A percentile compares a stretch with the other conserved stretches of the same genome.
Evolutionary conservation across 2,113 vertebrate genomes (phyloP).

Genomic region (Hypanus sabinus): DNA sequence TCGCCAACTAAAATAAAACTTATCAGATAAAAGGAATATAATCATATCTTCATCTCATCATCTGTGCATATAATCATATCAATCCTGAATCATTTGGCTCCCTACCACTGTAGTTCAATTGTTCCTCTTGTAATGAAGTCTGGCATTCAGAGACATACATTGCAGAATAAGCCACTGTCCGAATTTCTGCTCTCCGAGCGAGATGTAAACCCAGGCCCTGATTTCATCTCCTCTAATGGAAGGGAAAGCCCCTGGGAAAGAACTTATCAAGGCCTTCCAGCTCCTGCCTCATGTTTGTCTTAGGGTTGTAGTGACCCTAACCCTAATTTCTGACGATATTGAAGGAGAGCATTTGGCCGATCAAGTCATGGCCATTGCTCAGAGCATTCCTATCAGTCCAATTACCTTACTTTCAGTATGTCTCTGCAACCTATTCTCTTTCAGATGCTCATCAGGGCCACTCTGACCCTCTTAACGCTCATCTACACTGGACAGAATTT

Average conservation of each 20-base stretch:
- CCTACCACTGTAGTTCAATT: background rate
- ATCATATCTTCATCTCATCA: no score
- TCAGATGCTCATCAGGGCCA: no score
- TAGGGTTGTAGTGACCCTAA: no score
- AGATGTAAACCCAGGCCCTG: background rate
- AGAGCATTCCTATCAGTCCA: no score
- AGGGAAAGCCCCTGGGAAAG: background rate
- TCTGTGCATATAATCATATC: background rate
- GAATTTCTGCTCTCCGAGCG: background rate
- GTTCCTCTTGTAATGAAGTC: background rate
- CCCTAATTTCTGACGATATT: no score
- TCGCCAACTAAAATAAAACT: background rate
- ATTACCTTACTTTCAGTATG: no score
- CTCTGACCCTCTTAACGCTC: no score
- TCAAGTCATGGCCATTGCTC: no score
- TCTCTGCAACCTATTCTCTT: no score
- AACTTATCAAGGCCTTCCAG: background rate
- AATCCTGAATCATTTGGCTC: background rate
- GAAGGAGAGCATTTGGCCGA: no score
- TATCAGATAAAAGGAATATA: background rate
- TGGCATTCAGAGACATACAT: background rate
- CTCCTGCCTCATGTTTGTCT: background rate
- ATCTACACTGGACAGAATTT: no score
- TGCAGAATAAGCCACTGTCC: background rate
- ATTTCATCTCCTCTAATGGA: background rate